Evolutionary conservation across 2,888 invertebrate species (phyloP).

Genomic region (Calameuta idolon): DNA sequence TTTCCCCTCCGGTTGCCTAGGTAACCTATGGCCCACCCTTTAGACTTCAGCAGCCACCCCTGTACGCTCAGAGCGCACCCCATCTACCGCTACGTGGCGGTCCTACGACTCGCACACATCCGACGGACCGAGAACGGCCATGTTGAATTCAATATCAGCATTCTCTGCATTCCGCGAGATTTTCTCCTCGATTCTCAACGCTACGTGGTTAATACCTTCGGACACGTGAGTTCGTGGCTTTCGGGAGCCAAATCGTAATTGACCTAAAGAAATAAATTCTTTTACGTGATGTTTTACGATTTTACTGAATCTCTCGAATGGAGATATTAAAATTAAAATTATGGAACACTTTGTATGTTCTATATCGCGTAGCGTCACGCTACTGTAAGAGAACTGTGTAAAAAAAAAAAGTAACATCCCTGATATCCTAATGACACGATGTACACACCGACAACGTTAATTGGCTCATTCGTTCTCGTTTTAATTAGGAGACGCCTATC

Average conservation of each 20-base stretch:
- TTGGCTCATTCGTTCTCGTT: background rate
- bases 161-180: constrained; percentile 57
- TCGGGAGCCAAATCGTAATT: background rate
- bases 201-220: constrained; percentile 40
- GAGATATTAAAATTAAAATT: background rate
- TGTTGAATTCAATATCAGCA: constrained; percentile 67
- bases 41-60: constrained; percentile 25
- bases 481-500: background rate
- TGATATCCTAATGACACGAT: background rate
- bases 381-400: background rate
- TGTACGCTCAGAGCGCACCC: constrained; percentile 21
- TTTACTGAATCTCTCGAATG: background rate
- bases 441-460: background rate
- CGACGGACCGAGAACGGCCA: constrained; percentile 57
- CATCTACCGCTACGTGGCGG: constrained; percentile 23
- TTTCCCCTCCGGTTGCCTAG: constrained; percentile 61
- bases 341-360: background rate
- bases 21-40: constrained; percentile 64
- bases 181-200: constrained; percentile 49
- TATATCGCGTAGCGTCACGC: background rate
- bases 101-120: constrained; percentile 17
- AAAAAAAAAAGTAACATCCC: background rate
- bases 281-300: background rate
- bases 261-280: background rate
- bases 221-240: constrained; percentile 24